phyloP scores from a whole-genome alignment of 2,113 vertebrate genomes.

The Zosterops hypoxanthus region DNA sequence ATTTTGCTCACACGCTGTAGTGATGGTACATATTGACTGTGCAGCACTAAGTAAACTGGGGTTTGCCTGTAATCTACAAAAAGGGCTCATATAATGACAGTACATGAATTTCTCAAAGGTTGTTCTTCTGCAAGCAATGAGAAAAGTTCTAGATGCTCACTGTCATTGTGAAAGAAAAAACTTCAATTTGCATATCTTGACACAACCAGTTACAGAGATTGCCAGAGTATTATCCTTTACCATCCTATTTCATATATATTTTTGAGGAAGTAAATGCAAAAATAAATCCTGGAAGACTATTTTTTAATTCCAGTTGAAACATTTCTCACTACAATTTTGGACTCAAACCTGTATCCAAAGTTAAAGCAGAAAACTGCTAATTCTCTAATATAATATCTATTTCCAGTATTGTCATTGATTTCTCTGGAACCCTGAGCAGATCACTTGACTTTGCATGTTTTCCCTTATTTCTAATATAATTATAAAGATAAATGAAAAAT shows the following conservation, averaged over 20 bases:
- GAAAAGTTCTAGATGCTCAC: not conserved
- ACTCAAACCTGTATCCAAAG: not conserved
- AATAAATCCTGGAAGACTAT: not conserved
- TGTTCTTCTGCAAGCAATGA: not conserved
- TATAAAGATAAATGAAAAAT: not conserved
- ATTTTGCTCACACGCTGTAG: not conserved
- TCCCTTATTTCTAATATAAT: not conserved
- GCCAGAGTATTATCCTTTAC: not conserved
- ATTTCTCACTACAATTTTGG: not conserved
- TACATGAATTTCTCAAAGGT: not conserved
- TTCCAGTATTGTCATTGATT: not conserved
- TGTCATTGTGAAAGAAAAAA: not conserved
- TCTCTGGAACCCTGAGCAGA: not conserved
- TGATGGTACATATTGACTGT: not conserved
- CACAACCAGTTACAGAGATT: not conserved
- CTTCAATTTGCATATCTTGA: not conserved
- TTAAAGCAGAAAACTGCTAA: not conserved
- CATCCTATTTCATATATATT: not conserved
- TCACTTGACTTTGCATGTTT: not conserved
- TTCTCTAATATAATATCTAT: not conserved
- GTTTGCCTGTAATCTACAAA: not conserved
- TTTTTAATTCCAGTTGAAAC: not conserved
- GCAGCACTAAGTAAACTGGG: not conserved
- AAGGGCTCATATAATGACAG: not conserved
- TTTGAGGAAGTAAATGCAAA: not conserved